phyloP scores from a whole-genome alignment of 2,888 invertebrate genomes.

The Tiliacea citrago region DNA sequence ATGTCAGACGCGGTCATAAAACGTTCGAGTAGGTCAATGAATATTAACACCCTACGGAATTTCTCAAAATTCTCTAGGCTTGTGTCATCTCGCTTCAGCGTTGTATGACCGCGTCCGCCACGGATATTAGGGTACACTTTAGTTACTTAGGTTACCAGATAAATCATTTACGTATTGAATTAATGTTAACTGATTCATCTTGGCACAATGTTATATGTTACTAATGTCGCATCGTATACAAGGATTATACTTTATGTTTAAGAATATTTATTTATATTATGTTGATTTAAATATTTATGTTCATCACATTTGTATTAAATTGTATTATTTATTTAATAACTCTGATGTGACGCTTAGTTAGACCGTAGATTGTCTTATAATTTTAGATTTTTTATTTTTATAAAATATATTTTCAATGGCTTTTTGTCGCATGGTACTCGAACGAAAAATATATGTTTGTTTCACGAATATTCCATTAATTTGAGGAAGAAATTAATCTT shows the following conservation, averaged over 20 bases:
- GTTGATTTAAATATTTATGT: constrained; percentile 43
- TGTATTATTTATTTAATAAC: constrained; percentile 53
- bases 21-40: neutral
- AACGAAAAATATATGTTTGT: constrained; percentile 13
- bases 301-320: constrained; percentile 47
- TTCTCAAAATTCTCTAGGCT: neutral
- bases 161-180: constrained; percentile 13
- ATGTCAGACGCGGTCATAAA: constrained; percentile 4
- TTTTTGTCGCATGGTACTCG: constrained; percentile 12
- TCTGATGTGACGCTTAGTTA: constrained; percentile 61
- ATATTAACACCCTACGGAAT: neutral
- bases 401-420: constrained; percentile 7
- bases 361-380: constrained; percentile 40
- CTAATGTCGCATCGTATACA: constrained; percentile 39
- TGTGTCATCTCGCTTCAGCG: neutral
- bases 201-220: constrained; percentile 23
- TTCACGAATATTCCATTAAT: constrained; percentile 10
- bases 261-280: constrained; percentile 60
- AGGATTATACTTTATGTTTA: constrained; percentile 45
- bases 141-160: neutral
- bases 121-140: neutral
- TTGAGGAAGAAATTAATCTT: constrained; percentile 33
- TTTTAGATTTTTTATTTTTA: constrained; percentile 45
- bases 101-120: neutral
- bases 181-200: constrained; percentile 10